Evolutionary conservation across 2,888 invertebrate species (phyloP), one percentile per base, ranked within the genome.

Genomic region (Seira musarum): DNA sequence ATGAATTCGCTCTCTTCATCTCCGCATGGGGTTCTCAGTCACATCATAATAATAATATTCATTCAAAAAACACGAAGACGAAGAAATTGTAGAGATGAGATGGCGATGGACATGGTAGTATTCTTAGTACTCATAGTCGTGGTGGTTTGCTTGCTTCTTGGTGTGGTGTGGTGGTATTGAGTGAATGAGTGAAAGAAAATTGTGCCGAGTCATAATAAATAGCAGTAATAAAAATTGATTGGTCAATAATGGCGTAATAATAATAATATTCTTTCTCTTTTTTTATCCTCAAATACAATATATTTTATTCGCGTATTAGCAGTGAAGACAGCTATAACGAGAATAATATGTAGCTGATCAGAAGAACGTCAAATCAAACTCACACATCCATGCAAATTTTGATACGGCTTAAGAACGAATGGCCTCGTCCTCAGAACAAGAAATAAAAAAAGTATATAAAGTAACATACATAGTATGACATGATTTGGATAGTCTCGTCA

Each of bases 221-320:
- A 72, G 78, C 60, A 73, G 79, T 69, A 79, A 79, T 79, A 79
- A 79, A 79, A 79, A 79, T 73, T 79, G 79, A 79, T 79, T 79
- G 73, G 79, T 72, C 69, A 79, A 73, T 79, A 79, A 79, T 79
- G 79, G 79, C 79, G 79, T 79, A 79, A 79, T 79, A 73, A 57
- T 57, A 57, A 79, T 79, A 78, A 79, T 73, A 79, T 73, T 70
- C 17, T 57, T 17, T 57, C 17, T 57, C 57, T 57, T 57, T 57
- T 40, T n/a, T 57, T 17, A 57, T 10, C 57, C 57, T n/a, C 57
- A 17, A 57, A 57, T 17, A 57, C 57, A 57, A 57, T 57, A 10
- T 57, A 57, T 57, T 57, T 57, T 57, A 57, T n/a, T 57, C 40
- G 57, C 57, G 57, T 57, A 57, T 57, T 57, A 57, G 57, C 57